Evolutionary conservation across 2,888 invertebrate genomes (phyloP), one percentile per base, ranked within the genome.

Genomic region (Drosophila subsilvestris): DNA sequence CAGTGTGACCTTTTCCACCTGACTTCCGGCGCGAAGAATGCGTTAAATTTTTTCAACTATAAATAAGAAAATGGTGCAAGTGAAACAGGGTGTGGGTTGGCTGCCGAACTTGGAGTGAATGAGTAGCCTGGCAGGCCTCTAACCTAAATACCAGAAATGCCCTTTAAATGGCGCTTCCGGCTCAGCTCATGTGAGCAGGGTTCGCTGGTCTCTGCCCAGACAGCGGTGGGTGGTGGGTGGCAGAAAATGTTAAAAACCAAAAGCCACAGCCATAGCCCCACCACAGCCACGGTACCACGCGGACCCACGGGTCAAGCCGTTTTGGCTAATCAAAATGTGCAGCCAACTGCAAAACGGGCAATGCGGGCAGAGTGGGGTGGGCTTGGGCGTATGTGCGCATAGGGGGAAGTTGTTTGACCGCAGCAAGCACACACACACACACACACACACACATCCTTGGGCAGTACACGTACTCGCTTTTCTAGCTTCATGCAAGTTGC

Each of bases 91-190:
- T 1, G 12, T 29, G 32, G 37, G 27, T 27, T 29, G 32, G 37
- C 9, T 27, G 8, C 27, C 8, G 6, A 25, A 47, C 25, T 7
- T n/a, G 37, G 37, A 37, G 6, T 14, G 37, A 37, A 37, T 37
- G 7, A 37, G 37, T 14, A 2, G 14, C 37, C 37, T 14, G 14
- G 14, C 5, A 2, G 14, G 14, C 14, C 37, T 67, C 73, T 69
- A 66, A 74, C 63, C 80, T 77, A 83, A 83, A 83, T 88, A 86
- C 86, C 83, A 88, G 83, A 83, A 83, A 88, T 88, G 86, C 88
- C 86, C 84, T 82, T 88, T 86, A 86, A 86, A 88, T 83, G 82
- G 68, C 88, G 78, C 88, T 88, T 88, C 83, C 83, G 83, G 83
- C 88, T 86, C 86, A 79, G 83, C 88, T 86, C 86, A 79, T 86